Base-by-base conservation (phyloP, 2,797 vertebrate genomes). In the Arremon aurantiirostris region DNA sequence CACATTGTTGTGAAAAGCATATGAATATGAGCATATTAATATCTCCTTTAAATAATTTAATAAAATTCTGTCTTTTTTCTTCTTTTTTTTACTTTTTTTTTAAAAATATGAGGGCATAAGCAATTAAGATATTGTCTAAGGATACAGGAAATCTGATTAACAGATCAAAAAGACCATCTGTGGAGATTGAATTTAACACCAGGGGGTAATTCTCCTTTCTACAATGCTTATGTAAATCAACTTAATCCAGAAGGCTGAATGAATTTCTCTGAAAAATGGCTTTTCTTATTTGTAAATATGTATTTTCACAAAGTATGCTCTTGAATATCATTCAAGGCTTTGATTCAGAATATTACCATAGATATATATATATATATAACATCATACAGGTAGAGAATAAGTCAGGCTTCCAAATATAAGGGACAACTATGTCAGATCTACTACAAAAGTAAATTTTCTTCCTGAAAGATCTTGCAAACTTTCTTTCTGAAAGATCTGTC, bases 81-180 rank as follows among this genome's bases (percentile, higher is more conserved):
- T 21, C 2, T 11, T 22, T 44, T 42, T 44, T 37, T 49, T 39
- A 41, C 37, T 23, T 30, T 47, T 37, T 66, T 37, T 56, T 70
- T 66, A n/a, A n/a, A 8, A 3, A 32, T 66, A 6, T 37, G 14
- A 73, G 22, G 57, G 8, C 59, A 91, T 82, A 89, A 87, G 14
- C 22, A 82, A 89, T 87, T 82, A 93, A 89, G 71, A 47, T 93
- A 91, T 80, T 80, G 23, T 82, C 63, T 93, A 89, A 85, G 35
- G 47, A 89, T 70, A 47, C 22, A 63, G 64, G 26, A 86, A 94
- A 82, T 82, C 21, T 82, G 82, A 90, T 95, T 93, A 95, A 81
- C 39, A 70, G 72, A 90, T 90, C 76, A 93, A 91, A 94, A 91
- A 93, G 75, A 90, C 69, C 60, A 92, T 94, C 82, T 95, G 87